Conservation (phyloP, 30 jellyfish, hydroid and myxozoan species). For the Sanderia malayensis region DNA sequence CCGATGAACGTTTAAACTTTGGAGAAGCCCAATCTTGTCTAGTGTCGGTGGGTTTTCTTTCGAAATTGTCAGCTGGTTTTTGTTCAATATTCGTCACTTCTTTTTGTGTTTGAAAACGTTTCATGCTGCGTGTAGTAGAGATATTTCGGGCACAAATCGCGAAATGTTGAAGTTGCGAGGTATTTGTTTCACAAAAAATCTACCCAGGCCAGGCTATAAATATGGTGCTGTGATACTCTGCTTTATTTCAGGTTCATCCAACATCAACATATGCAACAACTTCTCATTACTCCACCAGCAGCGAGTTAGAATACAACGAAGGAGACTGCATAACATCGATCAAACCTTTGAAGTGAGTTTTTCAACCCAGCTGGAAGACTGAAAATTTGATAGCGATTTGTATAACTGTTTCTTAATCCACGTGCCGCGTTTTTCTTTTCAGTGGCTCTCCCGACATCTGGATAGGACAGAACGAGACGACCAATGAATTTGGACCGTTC, state of each 20-base stretch:
- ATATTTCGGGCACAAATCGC: too few species aligned
- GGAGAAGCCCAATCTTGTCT: slow-evolving; percentile 47
- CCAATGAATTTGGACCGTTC: slow-evolving; percentile 44
- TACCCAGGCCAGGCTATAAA: too few species aligned
- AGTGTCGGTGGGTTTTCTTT: slow-evolving; percentile 43
- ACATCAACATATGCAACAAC: slow-evolving; percentile 56
- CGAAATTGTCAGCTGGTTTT: too few species aligned
- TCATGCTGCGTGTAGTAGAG: too few species aligned
- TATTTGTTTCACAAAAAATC: too few species aligned
- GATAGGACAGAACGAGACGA: slow-evolving; percentile 63
- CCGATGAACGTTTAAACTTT: slow-evolving; percentile 70
- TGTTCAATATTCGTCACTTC: too few species aligned
- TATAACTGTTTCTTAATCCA: too few species aligned
- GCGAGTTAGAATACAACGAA: slow-evolving; percentile 24
- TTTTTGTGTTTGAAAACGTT: too few species aligned
- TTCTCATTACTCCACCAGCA: slow-evolving; percentile 11
- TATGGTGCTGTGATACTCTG: too few species aligned
- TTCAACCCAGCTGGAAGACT: too few species aligned
- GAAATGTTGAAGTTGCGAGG: too few species aligned
- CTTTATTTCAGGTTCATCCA: slow-evolving; percentile 42
- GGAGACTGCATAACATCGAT: slow-evolving; percentile 75
- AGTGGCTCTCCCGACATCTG: slow-evolving; percentile 47
- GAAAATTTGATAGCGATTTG: too few species aligned
- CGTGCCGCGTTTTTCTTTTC: background rate
- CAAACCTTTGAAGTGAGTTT: slow-evolving; percentile 62